Base-by-base conservation (phyloP, 1,140 invertebrate genomes). In the Rhagoletis zephyria region DNA sequence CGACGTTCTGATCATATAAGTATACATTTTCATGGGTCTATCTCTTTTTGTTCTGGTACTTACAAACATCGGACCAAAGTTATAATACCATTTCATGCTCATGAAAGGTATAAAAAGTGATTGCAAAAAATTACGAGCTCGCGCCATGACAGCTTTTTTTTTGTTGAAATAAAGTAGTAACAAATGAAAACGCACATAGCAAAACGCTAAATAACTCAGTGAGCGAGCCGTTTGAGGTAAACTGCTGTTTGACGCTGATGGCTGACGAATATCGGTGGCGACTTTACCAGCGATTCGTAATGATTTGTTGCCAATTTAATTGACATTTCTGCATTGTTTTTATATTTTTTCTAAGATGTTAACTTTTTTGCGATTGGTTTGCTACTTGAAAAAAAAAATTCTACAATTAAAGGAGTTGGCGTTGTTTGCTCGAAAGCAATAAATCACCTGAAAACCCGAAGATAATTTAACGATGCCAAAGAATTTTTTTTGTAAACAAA, bases 91-190 rank as follows among this genome's bases (percentile, higher is more conserved):
- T n/a, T n/a, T n/a, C n/a, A n/a, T n/a, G n/a, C n/a, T n/a, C n/a
- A n/a, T n/a, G n/a, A n/a, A n/a, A n/a, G n/a, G n/a, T n/a, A n/a
- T n/a, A n/a, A 81, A 51, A 19, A 59, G 19, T 81, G 30, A 81
- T 81, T 81, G 45, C 74, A 81, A 81, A 81, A 81, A 81, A 81
- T 56, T 81, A 81, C 48, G 74, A 14, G 74, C 48, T 48, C 74
- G 45, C 45, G 74, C 74, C 48, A 81, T 3, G 51, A 12, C 74
- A 81, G 3, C n/a, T 81, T 51, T 81, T 81, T 10, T 6, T 74
- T 16, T 51, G 45, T 77, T 81, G 1, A 10, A 59, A 16, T 9
- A 56, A 45, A 74, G 48, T 48, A 74, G 10, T 19, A 74, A 48
- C 14, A 48, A 67, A 74, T 1, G 16, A 10, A 45, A 48, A 5